These are phyloP conservation scores for Brenthis hecate DNA, from an alignment of 2,888 invertebrate species.

Conservation along the genomic window DNA sequence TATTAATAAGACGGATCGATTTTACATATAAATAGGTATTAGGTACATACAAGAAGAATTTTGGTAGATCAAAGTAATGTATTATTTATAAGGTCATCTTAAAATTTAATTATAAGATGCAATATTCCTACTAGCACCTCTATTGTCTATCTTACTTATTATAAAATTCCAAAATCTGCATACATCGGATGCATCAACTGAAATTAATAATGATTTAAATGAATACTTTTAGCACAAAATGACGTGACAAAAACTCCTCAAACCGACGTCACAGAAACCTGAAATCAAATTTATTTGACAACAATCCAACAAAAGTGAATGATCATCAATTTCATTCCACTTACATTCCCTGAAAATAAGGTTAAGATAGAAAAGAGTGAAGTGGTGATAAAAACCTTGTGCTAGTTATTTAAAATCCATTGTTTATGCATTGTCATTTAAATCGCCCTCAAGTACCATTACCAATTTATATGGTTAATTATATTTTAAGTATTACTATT, in stretches of 20 bases:
- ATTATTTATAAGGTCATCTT: neutral
- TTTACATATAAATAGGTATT: neutral
- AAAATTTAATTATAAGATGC: neutral
- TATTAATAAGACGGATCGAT: neutral
- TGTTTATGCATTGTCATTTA: constrained; percentile 73
- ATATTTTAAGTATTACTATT: neutral
- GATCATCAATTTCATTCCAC: constrained; percentile 78
- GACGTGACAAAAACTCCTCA: constrained; percentile 78
- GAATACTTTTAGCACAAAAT: constrained; percentile 54
- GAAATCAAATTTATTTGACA: constrained; percentile 67
- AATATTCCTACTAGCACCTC: constrained; percentile 14
- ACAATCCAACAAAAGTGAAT: constrained; percentile 61
- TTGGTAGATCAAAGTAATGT: neutral
- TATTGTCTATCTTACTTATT: constrained; percentile 6
- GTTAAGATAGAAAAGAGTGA: constrained; percentile 71
- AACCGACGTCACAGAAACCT: constrained; percentile 75
- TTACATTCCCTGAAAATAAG: constrained; percentile 76
- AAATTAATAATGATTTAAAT: constrained; percentile 70
- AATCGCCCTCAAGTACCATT: constrained; percentile 55
- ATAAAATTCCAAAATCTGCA: constrained; percentile 73
- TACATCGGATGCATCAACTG: constrained; percentile 76
- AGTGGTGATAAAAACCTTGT: constrained; percentile 75
- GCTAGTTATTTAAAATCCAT: constrained; percentile 72
- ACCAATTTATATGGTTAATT: constrained; percentile 38
- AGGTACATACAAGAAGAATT: neutral